phyloP scores from a whole-genome alignment of 2,113 vertebrate species.

The Astatotilapia flaviijosephi region DNA sequence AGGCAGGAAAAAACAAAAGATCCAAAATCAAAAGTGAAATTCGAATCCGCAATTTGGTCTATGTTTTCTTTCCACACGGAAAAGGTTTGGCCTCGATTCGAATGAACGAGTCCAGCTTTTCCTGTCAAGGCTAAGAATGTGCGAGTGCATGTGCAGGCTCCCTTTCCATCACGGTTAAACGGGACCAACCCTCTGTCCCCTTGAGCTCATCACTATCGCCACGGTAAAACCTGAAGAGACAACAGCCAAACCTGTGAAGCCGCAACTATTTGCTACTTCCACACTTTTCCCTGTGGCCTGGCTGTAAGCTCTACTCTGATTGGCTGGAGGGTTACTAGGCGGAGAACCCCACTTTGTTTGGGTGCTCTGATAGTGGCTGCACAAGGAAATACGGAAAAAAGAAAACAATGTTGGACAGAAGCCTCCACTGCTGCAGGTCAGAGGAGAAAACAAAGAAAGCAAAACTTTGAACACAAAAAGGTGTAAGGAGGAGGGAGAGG shows the following conservation, averaged over 20 bases:
- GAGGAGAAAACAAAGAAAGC: conserved; percentile 38
- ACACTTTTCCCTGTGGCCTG: not conserved
- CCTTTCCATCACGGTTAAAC: not conserved
- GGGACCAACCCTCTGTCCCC: not conserved
- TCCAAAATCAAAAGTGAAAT: not conserved
- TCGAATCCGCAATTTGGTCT: conserved; percentile 42
- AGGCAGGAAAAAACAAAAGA: not conserved
- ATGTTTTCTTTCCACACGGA: conserved; percentile 50
- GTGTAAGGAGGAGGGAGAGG: conserved; percentile 60
- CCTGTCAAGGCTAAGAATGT: conserved; percentile 81
- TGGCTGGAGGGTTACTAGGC: conserved; percentile 29
- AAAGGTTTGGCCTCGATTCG: conserved; percentile 46
- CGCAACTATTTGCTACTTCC: not conserved
- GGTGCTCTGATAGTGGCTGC: not conserved
- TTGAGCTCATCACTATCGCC: not conserved
- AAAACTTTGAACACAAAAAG: conserved; percentile 45
- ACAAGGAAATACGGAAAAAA: not conserved
- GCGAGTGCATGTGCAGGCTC: conserved; percentile 12
- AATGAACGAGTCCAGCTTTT: conserved; percentile 79
- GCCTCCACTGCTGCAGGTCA: conserved; percentile 26
- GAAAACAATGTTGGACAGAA: conserved; percentile 9
- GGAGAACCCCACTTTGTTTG: conserved; percentile 18
- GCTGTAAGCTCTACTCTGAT: conserved; percentile 35
- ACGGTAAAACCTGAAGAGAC: not conserved
- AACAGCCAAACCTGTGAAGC: not conserved